phyloP scores from a whole-genome alignment of 2,888 invertebrate genomes.

The Apodemia mormo region DNA sequence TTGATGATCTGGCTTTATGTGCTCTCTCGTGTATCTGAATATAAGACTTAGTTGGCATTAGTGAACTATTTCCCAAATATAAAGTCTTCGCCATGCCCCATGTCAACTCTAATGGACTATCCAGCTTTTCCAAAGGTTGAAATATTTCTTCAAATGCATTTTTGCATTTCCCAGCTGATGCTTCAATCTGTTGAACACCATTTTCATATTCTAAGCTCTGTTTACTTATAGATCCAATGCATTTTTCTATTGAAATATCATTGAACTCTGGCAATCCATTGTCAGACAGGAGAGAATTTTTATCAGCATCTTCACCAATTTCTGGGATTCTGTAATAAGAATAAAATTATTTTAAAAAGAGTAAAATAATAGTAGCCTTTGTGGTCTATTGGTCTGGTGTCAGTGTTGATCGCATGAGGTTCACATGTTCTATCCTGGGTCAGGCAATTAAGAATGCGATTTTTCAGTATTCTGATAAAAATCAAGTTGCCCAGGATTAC shows the following conservation, averaged over 20 bases:
- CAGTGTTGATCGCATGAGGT: too few relatives aligned
- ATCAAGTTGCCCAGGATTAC: too few relatives aligned
- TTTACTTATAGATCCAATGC: constrained; percentile 91
- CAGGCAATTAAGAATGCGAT: too few relatives aligned
- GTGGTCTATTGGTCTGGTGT: too few relatives aligned
- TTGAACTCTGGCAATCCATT: constrained; percentile 91
- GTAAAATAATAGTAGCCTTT: too few relatives aligned
- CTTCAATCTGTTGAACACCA: constrained; percentile 86
- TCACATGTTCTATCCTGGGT: too few relatives aligned
- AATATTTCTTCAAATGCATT: constrained; percentile 87
- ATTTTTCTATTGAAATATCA: constrained; percentile 90
- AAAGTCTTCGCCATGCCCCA: constrained; percentile 94
- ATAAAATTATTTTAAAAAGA: neutral
- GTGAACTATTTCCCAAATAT: constrained; percentile 88
- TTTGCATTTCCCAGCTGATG: constrained; percentile 61
- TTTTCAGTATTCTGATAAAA: too few relatives aligned
- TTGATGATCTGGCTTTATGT: constrained; percentile 86
- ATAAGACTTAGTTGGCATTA: constrained; percentile 91
- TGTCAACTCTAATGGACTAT: constrained; percentile 88
- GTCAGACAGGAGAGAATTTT: constrained; percentile 87
- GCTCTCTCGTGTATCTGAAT: constrained; percentile 91
- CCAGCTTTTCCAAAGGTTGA: constrained; percentile 87
- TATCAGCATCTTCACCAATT: constrained; percentile 91
- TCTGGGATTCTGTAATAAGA: constrained; percentile 85
- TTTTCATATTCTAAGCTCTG: constrained; percentile 91